Evolutionary conservation across 2,888 invertebrate genomes (phyloP).

Genomic region (Thera britannica): DNA sequence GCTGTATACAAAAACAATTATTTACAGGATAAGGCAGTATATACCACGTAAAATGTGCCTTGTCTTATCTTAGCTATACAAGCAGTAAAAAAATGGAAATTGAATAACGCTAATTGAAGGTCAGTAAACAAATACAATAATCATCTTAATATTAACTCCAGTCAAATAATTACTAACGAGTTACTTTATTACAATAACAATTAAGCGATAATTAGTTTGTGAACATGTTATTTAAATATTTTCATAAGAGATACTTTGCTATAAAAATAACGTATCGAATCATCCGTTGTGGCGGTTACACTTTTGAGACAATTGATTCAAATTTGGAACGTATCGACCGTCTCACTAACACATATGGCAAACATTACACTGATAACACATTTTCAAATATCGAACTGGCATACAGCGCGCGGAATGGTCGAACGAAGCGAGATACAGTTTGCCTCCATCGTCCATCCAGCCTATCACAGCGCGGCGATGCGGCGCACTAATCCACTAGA

Average conservation of each 20-base stretch:
- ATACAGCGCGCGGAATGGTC: constrained; percentile 45
- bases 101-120: constrained; percentile 69
- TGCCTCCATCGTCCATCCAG: constrained; percentile 7
- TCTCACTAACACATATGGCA: constrained; percentile 83
- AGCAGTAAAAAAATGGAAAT: constrained; percentile 81
- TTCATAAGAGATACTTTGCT: constrained; percentile 57
- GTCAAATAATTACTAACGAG: constrained; percentile 80
- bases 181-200: constrained; percentile 74
- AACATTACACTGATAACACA: constrained; percentile 63
- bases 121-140: constrained; percentile 67
- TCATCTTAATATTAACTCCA: constrained; percentile 72
- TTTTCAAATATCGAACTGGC: constrained; percentile 46
- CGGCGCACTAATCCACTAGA: constrained; percentile 4
- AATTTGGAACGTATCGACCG: constrained; percentile 73
- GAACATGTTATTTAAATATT: constrained; percentile 78
- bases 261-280: constrained; percentile 53
- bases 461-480: constrained; percentile 21
- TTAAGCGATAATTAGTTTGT: constrained; percentile 83
- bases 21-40: constrained; percentile 84
- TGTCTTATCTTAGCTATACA: constrained; percentile 81
- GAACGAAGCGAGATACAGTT: constrained; percentile 39
- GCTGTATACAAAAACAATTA: constrained; percentile 86
- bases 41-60: constrained; percentile 82
- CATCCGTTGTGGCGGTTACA: constrained; percentile 56
- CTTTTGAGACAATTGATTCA: constrained; percentile 63